These are phyloP conservation scores for Telmatochromis sp. DNA, from an alignment of 2,113 vertebrate genomes.

Conservation along the genomic window DNA sequence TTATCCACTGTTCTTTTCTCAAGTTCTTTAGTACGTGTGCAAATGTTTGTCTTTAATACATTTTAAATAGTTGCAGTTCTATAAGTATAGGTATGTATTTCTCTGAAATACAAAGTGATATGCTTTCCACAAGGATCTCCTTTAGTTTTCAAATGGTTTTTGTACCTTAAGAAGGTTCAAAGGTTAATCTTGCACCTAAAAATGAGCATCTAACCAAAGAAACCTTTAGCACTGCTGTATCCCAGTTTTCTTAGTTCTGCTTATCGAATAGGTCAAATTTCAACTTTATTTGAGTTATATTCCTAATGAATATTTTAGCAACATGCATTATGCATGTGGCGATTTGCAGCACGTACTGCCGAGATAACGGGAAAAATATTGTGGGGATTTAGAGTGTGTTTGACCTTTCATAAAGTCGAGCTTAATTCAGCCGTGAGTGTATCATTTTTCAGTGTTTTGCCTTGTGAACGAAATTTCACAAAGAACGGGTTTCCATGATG, in stretches of 20 bases:
- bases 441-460: neutral
- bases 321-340: constrained; percentile 4
- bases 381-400: neutral
- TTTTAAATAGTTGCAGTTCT: neutral
- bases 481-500: neutral
- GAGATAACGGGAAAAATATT: neutral
- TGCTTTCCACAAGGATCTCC: neutral
- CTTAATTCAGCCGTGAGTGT: neutral
- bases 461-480: neutral
- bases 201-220: neutral
- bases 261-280: constrained; percentile 20
- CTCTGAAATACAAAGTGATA: neutral
- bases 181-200: neutral
- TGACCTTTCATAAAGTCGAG: neutral
- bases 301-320: constrained; percentile 48
- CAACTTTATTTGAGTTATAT: constrained; percentile 21
- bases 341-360: neutral
- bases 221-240: neutral
- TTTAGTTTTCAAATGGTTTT: neutral
- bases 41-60: neutral
- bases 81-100: neutral
- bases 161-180: neutral
- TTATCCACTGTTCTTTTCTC: neutral
- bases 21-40: neutral
- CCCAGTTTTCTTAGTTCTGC: neutral